Evolutionary conservation across 2,113 vertebrate species (phyloP), one percentile per base, ranked within the genome.

Genomic region (Cygnus buccinator): DNA sequence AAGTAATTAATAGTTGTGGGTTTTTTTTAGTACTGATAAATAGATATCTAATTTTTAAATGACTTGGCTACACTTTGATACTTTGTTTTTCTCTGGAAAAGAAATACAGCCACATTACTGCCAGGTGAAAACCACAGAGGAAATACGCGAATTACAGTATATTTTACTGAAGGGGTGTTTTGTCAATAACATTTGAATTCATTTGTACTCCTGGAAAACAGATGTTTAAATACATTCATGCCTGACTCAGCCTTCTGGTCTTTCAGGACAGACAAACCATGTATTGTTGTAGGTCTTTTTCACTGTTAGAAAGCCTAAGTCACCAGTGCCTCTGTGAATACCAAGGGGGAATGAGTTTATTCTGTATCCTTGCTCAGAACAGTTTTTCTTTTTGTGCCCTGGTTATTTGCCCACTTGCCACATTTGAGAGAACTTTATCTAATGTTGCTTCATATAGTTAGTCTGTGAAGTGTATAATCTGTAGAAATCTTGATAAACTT

Each of bases 151-250:
- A 75, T 71, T 70, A 75, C 23, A 26, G 23, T 25, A 25, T 65
- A n/a, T 83, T 90, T 84, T 75, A 63, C 57, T 70, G 57, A 84
- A 87, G 29, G 16, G 79, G 39, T 74, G 37, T 83, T 93, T 74
- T 79, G n/a, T 70, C 54, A 90, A 5, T 55, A 70, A 37, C n/a
- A 80, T 71, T 84, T 85, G 25, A 71, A 66, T 66, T 85, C 9
- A 57, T 50, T 16, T 50, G 31, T 37, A 54, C 12, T 80, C 44
- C 52, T 71, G 75, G 73, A 93, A 90, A 90, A 43, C 83, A 75
- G 90, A 90, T 87, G 73, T 87, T 93, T 75, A 90, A 90, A 93
- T 87, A 16, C 31, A 71, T 68, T 71, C 62, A 41, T 43, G 62
- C 12, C 50, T 90, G 55, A 78, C 33, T 82, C 83, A 95, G 68